Base-by-base conservation (phyloP, 2,113 vertebrate species). In the Tretioscincus oriximinensis region DNA sequence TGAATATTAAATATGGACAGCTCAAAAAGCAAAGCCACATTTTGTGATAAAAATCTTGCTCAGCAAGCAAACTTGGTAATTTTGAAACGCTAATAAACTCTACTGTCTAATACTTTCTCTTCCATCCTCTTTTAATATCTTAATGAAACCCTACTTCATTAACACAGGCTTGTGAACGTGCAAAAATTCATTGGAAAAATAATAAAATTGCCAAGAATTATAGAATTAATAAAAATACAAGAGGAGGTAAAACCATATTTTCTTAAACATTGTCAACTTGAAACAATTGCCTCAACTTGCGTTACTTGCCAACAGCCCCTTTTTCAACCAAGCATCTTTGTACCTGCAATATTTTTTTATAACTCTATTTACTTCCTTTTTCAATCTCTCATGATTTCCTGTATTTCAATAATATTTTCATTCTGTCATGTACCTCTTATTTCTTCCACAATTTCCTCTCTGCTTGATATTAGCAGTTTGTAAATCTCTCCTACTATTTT, bases 111-210 rank as follows among this genome's bases (percentile, higher is more conserved):
- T 24, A 21, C 66, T 82, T 64, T 73, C n/a, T 63, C 47, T 28
- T 26, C 73, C 65, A 22, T 35, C 35, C 65, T 41, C 29, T 49
- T 70, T 63, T 79, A 77, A 79, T 3, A 81, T 14, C 35, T 76
- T 64, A 75, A 80, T 21, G 76, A 73, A 85, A 28, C 71, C 66
- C 0, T 60, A 80, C 71, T 81, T 88, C 58, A 54, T 81, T 88
- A 81, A 81, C 76, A 78, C 5, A 4, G 61, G 76, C 64, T 14
- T 35, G 16, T 11, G n/a, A 51, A 74, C 29, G 20, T 63, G 67
- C 64, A 83, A 87, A 82, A 85, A 81, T 8, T 58, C 1, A 71
- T 66, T 88, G 78, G 24, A 79, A 67, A 87, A 85, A 73, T 81
- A 85, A 85, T 61, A 83, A 41, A 88, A 29, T 18, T 31, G 64